phyloP scores from a whole-genome alignment of 2,797 vertebrate genomes.

The Xenopus petersii region DNA sequence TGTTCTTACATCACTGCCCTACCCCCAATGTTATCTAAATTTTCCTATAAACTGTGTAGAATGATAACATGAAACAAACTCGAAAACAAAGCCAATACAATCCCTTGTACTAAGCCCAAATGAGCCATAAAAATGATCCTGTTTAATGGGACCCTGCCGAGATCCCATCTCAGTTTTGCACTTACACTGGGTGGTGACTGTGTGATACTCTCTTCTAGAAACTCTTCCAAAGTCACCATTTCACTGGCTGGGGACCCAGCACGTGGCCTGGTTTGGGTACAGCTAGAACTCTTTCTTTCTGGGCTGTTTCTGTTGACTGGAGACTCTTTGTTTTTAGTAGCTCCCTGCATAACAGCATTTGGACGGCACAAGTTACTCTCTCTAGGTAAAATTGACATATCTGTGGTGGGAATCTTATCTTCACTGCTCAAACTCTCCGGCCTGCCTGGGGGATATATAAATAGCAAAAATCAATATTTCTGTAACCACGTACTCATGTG shows the following conservation, averaged over 20 bases:
- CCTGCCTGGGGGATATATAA: conserved; percentile 57
- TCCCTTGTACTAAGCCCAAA: too few species aligned
- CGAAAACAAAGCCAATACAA: too few species aligned
- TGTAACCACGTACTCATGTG: too few species aligned
- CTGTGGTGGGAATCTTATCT: conserved; percentile 73
- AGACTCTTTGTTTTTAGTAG: conserved; percentile 55
- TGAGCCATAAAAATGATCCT: too few species aligned
- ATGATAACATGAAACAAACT: too few species aligned
- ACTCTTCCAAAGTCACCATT: conserved; percentile 94
- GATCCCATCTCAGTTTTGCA: conserved; percentile 6
- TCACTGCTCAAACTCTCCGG: conserved; percentile 82
- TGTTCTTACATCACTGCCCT: too few species aligned
- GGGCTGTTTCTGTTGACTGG: conserved; percentile 65
- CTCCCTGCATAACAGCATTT: conserved; percentile 30
- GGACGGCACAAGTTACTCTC: conserved; percentile 48
- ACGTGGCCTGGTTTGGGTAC: conserved; percentile 48
- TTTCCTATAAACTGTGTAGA: too few species aligned
- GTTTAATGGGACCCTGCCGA: not conserved
- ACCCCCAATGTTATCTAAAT: too few species aligned
- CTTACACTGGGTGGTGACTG: conserved; percentile 73
- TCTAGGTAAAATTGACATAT: conserved; percentile 51
- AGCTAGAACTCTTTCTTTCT: conserved; percentile 53
- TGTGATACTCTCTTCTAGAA: conserved; percentile 86
- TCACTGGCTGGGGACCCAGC: conserved; percentile 84
- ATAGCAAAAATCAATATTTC: too few species aligned